Conservation (phyloP, 2,797 vertebrate genomes). For the Momotus momota region DNA sequence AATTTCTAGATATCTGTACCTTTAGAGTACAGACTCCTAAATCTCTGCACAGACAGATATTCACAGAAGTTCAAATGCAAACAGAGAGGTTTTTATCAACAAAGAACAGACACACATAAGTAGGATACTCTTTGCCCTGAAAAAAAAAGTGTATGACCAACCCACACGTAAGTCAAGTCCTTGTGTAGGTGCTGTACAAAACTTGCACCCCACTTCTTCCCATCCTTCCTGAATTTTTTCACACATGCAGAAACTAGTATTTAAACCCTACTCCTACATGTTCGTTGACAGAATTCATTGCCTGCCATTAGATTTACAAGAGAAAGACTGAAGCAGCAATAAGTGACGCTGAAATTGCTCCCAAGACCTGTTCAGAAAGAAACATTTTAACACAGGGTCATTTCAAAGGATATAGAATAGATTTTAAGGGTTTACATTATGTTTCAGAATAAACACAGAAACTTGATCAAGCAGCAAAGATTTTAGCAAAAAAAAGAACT, state of each 20-base stretch:
- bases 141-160: not conserved
- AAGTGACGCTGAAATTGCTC: not conserved
- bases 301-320: not conserved
- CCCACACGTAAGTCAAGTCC: not conserved
- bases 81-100: not conserved
- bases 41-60: not conserved
- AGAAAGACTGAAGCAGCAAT: not conserved
- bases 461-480: not conserved
- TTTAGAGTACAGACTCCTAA: not conserved
- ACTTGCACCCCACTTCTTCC: not conserved
- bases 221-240: slow-evolving; percentile 6
- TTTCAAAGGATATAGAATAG: not conserved
- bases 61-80: not conserved
- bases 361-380: not conserved
- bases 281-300: slow-evolving; percentile 26
- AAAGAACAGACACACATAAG: not conserved
- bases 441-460: not conserved
- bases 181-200: not conserved
- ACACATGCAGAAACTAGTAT: slow-evolving; percentile 16
- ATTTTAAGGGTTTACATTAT: not conserved
- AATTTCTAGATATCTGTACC: not conserved
- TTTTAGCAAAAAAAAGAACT: not conserved
- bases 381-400: not conserved
- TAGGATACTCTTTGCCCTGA: not conserved
- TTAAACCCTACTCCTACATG: slow-evolving; percentile 10